Base-by-base conservation (phyloP, 2,888 invertebrate genomes). In the Monochamus alternatus region DNA sequence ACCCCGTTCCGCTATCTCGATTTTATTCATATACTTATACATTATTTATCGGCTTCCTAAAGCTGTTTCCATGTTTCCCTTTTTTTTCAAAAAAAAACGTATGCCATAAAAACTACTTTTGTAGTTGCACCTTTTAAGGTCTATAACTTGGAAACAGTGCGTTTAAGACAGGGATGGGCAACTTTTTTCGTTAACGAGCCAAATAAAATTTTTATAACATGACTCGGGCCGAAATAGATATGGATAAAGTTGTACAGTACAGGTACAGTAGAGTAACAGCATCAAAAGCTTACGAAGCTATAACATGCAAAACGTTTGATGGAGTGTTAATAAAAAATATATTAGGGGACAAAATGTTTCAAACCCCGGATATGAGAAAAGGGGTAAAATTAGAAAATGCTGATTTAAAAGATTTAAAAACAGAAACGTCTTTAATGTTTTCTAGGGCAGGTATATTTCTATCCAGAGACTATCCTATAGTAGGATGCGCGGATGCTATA, bases 401-500 rank as follows among this genome's bases (percentile, higher is more conserved):
- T 44, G n/a, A 44, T 65, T n/a, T 65, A 5, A 47, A 65, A 47
- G 14, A 47, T 5, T n/a, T 65, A 12, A 0, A 38, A 9, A 47
- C 5, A 65, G 9, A 65, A 14, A 58, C 14, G 14, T 14, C 58
- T 12, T 8, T 8, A 58, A 14, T 3, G n/a, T 65, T 65, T 22
- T 30, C 44, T 7, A 65, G 44, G 5, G 65, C 65, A 38, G 65
- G 65, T 7, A 65, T 65, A 43, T 44, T 65, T 65, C 44, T 65
- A 12, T 65, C 65, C 38, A 38, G 5, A n/a, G 22, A 65, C n/a
- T 65, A 5, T 44, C 43, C 43, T 12, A 9, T 44, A 5, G 10
- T 65, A 44, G 43, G 65, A 44, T 65, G 51, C 9, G 1, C 44
- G 12, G 65, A 65, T 47, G 65, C 65, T 65, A 47, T 65, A 65